These are phyloP conservation scores for Chlorops oryzae DNA, from an alignment of 1,140 invertebrate species.

Conservation along the genomic window DNA sequence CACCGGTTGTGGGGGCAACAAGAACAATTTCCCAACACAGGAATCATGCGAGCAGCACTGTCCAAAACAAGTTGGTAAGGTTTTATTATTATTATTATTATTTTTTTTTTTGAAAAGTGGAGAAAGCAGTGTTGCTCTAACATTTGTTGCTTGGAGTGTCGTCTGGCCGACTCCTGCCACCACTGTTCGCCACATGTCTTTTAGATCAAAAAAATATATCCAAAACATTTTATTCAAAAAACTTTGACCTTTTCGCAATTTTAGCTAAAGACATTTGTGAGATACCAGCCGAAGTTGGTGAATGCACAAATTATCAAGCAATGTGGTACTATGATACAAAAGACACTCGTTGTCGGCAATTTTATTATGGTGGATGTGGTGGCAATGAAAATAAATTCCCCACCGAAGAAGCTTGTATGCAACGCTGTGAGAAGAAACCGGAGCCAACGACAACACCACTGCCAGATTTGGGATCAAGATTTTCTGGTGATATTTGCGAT, in stretches of 20 bases:
- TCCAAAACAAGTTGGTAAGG: constrained; percentile 71
- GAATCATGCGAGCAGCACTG: constrained; percentile 74
- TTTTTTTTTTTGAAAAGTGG: too few species aligned
- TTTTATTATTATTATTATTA: too few species aligned
- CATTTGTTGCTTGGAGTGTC: background rate
- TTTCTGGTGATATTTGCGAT: constrained; percentile 21
- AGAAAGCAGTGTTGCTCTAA: too few species aligned
- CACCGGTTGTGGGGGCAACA: constrained; percentile 85
- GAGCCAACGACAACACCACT: constrained; percentile 27
- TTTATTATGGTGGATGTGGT: constrained; percentile 76
- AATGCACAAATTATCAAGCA: constrained; percentile 70
- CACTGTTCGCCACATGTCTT: too few species aligned
- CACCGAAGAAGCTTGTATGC: constrained; percentile 60
- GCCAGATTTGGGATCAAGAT: constrained; percentile 19
- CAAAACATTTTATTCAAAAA: too few species aligned
- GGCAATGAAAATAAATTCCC: constrained; percentile 77
- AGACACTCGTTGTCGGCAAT: constrained; percentile 63
- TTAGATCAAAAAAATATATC: too few species aligned
- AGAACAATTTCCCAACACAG: constrained; percentile 75
- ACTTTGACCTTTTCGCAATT: too few species aligned
- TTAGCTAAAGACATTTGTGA: constrained; percentile 61
- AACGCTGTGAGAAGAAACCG: constrained; percentile 52
- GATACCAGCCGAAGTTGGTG: constrained; percentile 67
- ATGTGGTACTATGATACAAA: constrained; percentile 81
- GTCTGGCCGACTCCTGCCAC: too few species aligned